These are phyloP conservation scores for Chelon labrosus DNA, from an alignment of 2,797 vertebrate genomes.

Conservation along the genomic window DNA sequence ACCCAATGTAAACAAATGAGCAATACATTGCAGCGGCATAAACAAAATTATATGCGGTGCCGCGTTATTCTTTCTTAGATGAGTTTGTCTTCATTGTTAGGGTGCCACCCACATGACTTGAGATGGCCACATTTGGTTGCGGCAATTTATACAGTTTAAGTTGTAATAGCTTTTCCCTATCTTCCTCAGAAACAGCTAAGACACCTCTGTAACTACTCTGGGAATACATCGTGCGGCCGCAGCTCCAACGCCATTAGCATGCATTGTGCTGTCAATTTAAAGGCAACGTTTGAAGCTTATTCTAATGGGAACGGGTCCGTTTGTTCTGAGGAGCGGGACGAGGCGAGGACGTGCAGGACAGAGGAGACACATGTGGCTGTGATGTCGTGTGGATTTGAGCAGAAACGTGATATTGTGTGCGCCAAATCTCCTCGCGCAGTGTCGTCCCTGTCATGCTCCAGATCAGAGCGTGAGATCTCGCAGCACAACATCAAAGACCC, in stretches of 20 bases:
- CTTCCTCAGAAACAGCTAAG: slow-evolving; percentile 60
- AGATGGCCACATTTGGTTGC: slow-evolving; percentile 68
- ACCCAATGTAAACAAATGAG: slow-evolving; percentile 52
- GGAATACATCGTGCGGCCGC: slow-evolving; percentile 46
- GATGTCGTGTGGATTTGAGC: slow-evolving; percentile 23
- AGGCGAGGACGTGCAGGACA: slow-evolving; percentile 30
- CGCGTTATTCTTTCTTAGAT: slow-evolving; percentile 50
- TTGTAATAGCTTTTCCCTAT: slow-evolving; percentile 71
- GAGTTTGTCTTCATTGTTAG: slow-evolving; percentile 54
- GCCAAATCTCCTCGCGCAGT: slow-evolving; percentile 40
- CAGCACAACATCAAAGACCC: slow-evolving; percentile 71
- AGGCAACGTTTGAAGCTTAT: slow-evolving; percentile 59
- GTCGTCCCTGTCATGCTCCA: slow-evolving; percentile 62
- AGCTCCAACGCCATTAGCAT: slow-evolving; percentile 57
- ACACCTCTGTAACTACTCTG: slow-evolving; percentile 73
- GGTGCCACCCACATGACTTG: slow-evolving; percentile 49
- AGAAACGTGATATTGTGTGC: slow-evolving; percentile 34
- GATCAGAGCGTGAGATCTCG: slow-evolving; percentile 69
- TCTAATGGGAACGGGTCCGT: slow-evolving; percentile 64
- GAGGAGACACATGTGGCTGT: slow-evolving; percentile 27
- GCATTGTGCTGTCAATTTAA: slow-evolving; percentile 67
- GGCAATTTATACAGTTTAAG: slow-evolving; percentile 72
- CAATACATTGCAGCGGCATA: slow-evolving; percentile 37
- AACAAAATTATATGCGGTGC: slow-evolving; percentile 55
- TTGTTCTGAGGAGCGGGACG: slow-evolving; percentile 41